Evolutionary conservation across 2,797 vertebrate genomes (phyloP).

Genomic region (Girardinus metallicus): DNA sequence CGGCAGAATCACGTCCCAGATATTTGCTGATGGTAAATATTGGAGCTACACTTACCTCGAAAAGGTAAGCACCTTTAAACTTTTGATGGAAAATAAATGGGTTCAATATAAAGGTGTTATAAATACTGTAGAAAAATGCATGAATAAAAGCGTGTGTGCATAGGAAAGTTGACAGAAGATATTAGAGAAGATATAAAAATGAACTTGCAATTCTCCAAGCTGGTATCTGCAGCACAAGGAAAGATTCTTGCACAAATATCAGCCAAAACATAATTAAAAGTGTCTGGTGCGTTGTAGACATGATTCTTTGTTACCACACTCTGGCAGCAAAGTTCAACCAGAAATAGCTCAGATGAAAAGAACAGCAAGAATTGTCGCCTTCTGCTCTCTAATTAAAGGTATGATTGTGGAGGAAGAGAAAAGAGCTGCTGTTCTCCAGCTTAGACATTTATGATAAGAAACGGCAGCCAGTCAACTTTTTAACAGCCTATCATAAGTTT

Average conservation of each 20-base stretch:
- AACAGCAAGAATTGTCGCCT: conserved; percentile 70
- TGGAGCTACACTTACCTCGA: conserved; percentile 99
- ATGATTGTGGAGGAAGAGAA: conserved; percentile 45
- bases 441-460: conserved; percentile 55
- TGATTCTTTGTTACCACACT: conserved; percentile 64
- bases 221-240: conserved; percentile 57
- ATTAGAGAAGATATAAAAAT: conserved; percentile 48
- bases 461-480: conserved; percentile 55
- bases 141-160: conserved; percentile 26
- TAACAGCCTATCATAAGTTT: conserved; percentile 42
- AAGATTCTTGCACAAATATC: conserved; percentile 57
- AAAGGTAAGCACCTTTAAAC: conserved; percentile 82
- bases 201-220: conserved; percentile 41
- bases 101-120: conserved; percentile 20
- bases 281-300: conserved; percentile 60
- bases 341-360: conserved; percentile 69
- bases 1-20: conserved; percentile 91
- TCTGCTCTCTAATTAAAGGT: conserved; percentile 71
- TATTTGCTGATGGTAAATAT: conserved; percentile 96
- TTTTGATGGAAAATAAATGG: conserved; percentile 5
- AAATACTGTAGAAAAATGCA: background rate
- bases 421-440: conserved; percentile 44
- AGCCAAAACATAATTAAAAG: conserved; percentile 72
- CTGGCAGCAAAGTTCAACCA: conserved; percentile 68
- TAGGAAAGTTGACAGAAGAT: conserved; percentile 35